Base-by-base conservation (phyloP, 2,797 vertebrate genomes). In the Paramormyrops hopkinsi region DNA sequence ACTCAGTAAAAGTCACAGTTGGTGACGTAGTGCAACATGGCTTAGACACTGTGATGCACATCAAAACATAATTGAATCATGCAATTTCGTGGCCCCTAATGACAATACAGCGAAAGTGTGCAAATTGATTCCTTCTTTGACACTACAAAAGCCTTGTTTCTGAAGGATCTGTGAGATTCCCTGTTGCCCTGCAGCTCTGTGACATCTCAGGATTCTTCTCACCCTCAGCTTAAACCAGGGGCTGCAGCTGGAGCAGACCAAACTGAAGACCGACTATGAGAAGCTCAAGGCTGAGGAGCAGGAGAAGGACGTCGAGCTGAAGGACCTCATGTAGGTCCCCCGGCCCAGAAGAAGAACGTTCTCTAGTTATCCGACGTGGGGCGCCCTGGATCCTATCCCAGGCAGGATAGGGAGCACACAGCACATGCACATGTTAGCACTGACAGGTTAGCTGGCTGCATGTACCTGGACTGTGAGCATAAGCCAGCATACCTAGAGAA, bases 231-330 rank as follows among this genome's bases (percentile, higher is more conserved):
- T 97, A 93, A 98, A 96, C 90, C 97, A 97, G 94, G 97, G 96
- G 69, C 94, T 98, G 92, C 97, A 98, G 90, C 95, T 99, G 93
- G 97, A 99, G 91, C 96, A 96, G 92, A 96, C 97, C 91, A 97
- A 98, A 92, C 95, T 99, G 88, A 96, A 95, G 79, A 96, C 96
- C 0, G 98, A 99, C 93, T 96, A 97, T 76, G 96, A 98, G 89
- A 98, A 97, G 92, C 94, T 99, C 90, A 97, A 96, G 95, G 93
- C 93, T 1, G 97, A 98, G 88, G 97, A 98, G 84, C 95, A 96
- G 89, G 96, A 97, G 92, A 97, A 97, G 92, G 97, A 97, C 41
- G 94, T 96, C 91, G 97, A 96, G 51, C 96, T 99, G 89, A 96
- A 98, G 91, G 98, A 97, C 65, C 96, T 99, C 69, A 90, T 95